Evolutionary conservation across 2,797 vertebrate species (phyloP).

Genomic region (Coluber constrictor): DNA sequence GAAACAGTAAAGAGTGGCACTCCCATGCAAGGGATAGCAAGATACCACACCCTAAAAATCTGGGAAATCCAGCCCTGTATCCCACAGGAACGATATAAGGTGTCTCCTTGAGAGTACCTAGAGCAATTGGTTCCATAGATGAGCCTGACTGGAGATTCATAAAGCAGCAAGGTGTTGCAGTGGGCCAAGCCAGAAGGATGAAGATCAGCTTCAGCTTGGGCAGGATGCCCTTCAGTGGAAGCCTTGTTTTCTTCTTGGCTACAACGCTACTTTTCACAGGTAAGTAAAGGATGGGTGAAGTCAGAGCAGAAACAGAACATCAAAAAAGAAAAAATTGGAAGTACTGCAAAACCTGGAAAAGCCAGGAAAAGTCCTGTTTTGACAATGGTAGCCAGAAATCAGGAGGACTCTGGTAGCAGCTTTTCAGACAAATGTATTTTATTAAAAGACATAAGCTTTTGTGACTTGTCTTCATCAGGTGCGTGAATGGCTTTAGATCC

Average conservation of each 20-base stretch:
- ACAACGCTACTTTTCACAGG: conserved; percentile 4
- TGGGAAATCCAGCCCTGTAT: conserved; percentile 19
- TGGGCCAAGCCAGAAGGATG: background rate
- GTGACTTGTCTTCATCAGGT: background rate
- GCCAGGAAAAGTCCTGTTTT: background rate
- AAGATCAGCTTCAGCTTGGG: background rate
- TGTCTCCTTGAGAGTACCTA: background rate
- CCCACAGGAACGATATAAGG: conserved; percentile 10
- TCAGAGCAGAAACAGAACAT: too few relatives aligned
- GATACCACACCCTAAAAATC: conserved; percentile 2
- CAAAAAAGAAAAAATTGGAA: background rate
- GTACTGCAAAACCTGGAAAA: background rate
- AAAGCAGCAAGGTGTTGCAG: background rate
- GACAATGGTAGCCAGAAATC: background rate
- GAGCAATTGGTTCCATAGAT: background rate
- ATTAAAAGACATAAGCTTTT: background rate
- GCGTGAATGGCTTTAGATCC: background rate
- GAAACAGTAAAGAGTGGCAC: background rate
- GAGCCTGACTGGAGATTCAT: background rate
- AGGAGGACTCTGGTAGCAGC: background rate
- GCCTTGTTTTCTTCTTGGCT: background rate
- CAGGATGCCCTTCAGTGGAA: background rate
- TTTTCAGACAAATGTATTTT: background rate
- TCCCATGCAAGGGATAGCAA: background rate
- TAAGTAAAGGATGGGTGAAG: background rate